Evolutionary conservation across 2,888 invertebrate species (phyloP).

Genomic region (Lasioglossum lativentre): DNA sequence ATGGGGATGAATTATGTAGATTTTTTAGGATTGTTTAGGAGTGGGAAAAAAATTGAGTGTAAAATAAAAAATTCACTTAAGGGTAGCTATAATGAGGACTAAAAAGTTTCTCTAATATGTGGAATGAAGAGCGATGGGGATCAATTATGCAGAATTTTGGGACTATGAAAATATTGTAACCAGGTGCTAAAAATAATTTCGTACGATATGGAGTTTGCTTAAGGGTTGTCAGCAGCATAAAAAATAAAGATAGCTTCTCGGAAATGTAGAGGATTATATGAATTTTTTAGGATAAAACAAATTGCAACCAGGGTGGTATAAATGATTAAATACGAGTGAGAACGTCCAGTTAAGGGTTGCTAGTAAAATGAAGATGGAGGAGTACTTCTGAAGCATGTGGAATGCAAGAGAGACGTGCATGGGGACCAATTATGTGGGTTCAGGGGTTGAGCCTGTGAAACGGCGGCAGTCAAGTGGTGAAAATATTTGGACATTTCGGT

Average conservation of each 20-base stretch:
- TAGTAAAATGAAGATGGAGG: background rate
- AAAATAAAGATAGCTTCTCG: background rate
- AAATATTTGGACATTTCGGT: conserved; percentile 15
- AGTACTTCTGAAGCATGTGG: background rate
- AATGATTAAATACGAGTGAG: background rate
- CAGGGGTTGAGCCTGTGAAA: background rate
- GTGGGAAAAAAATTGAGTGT: background rate
- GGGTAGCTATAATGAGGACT: too few relatives aligned
- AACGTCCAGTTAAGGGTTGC: background rate
- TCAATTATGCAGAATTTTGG: too few relatives aligned
- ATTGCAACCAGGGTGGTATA: background rate
- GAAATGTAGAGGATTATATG: background rate
- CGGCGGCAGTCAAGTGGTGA: background rate
- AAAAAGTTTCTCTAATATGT: too few relatives aligned
- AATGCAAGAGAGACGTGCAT: background rate
- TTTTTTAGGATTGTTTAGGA: background rate
- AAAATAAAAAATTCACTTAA: too few relatives aligned
- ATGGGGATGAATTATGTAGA: background rate
- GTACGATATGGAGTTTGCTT: too few relatives aligned
- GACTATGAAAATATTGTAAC: too few relatives aligned
- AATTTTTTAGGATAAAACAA: background rate
- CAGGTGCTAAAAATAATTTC: too few relatives aligned
- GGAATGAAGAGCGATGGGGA: too few relatives aligned
- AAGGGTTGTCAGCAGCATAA: background rate
- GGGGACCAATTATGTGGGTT: background rate